Evolutionary conservation across 2,797 vertebrate genomes (phyloP).

Genomic region (Chiropotes sagulatus): DNA sequence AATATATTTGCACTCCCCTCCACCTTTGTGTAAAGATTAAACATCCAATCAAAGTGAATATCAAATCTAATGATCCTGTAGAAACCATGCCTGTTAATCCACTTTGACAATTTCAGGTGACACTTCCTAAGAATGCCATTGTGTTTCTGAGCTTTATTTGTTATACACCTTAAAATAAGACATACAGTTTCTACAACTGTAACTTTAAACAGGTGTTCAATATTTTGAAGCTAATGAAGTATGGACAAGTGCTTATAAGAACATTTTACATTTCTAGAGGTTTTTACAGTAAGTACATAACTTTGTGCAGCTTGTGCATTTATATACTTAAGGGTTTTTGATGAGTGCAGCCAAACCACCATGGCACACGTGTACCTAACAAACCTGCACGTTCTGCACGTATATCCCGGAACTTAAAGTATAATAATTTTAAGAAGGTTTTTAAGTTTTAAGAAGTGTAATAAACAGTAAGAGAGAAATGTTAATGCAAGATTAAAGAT

Average conservation of each 20-base stretch:
- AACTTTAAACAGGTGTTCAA: neutral
- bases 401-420: neutral
- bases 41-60: neutral
- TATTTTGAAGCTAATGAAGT: neutral
- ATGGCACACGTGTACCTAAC: neutral
- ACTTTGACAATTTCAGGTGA: neutral
- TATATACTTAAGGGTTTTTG: neutral
- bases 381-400: neutral
- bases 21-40: neutral
- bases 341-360: neutral
- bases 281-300: neutral
- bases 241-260: neutral
- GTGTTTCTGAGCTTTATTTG: neutral
- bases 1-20: neutral
- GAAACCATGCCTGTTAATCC: neutral
- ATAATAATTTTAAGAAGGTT: neutral
- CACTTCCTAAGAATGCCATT: neutral
- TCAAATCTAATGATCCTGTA: neutral
- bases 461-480: neutral
- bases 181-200: neutral
- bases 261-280: neutral
- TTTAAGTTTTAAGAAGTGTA: neutral
- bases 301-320: neutral
- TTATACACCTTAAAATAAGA: neutral
- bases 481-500: neutral